Percentiles rank a stretch among this genome's conserved stretches.
Evolutionary conservation across 2,797 vertebrate genomes (phyloP).

Genomic region (Salarias fasciatus): DNA sequence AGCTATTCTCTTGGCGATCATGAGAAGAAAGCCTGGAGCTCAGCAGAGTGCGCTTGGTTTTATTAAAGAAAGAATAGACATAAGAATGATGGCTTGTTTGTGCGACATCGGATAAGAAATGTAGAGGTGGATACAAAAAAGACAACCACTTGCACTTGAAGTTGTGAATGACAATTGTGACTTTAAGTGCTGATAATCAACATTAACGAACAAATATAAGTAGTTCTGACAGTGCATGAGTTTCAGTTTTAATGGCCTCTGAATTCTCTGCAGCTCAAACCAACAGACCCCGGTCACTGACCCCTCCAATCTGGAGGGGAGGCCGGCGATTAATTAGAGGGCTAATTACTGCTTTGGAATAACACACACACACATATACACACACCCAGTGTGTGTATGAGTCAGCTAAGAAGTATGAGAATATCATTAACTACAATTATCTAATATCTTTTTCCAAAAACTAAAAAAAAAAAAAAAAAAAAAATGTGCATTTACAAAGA

Average conservation of each 20-base stretch:
- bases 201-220: not conserved
- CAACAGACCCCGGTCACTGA: conserved; percentile 18
- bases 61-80: too few relatives aligned
- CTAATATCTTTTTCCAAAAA: too few relatives aligned
- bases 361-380: conserved; percentile 10
- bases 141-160: not conserved
- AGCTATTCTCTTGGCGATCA: not conserved
- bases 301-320: conserved; percentile 20
- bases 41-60: too few relatives aligned
- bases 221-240: not conserved
- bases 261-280: conserved; percentile 20
- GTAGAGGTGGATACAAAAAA: too few relatives aligned
- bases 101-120: too few relatives aligned
- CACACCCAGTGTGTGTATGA: too few relatives aligned
- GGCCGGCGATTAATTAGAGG: conserved; percentile 36
- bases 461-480: too few relatives aligned
- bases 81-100: too few relatives aligned
- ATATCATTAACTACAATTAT: too few relatives aligned
- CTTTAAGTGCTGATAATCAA: not conserved
- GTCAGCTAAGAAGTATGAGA: too few relatives aligned
- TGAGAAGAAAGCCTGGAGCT: not conserved
- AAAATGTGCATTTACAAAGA: too few relatives aligned
- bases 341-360: conserved; percentile 53
- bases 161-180: not conserved
- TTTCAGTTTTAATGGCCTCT: conserved; percentile 1